Base-by-base conservation (phyloP, 2,113 vertebrate species). In the Empidonax alnorum region DNA sequence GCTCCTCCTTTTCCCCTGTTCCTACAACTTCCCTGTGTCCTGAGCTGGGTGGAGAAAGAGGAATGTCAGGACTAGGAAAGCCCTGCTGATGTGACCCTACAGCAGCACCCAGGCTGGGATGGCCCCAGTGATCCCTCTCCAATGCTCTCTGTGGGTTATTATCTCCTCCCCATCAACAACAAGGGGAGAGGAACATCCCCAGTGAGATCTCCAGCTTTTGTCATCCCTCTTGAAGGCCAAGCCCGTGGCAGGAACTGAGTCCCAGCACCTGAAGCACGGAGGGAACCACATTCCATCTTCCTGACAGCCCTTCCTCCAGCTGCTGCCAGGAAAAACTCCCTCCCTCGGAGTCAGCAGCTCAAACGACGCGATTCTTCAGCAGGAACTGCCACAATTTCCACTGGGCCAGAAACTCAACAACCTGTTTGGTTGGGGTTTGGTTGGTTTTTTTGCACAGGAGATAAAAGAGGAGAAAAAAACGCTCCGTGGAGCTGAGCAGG, bases 311-410 rank as follows among this genome's bases (percentile, higher is more conserved):
- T 82, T 23, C 59, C 89, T 63, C 33, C 84, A 81, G 71, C 55
- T 62, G 19, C 77, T 87, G 61, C 46, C 55, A 27, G 31, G 69
- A 75, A 67, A 72, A 41, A 76, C 83, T 91, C 78, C 79, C 81
- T 65, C 31, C 52, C 85, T 47, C 31, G 63, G 74, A 90, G 19
- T 46, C 90, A 41, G 42, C 35, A 67, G 61, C 56, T 66, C 49
- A 22, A 91, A 90, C 58, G 39, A 49, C 49, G 47, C 21, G 91
- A 27, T 84, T 96, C 90, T 94, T 85, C 72, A 90, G 35, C 59
- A 68, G 20, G 62, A 80, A 65, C n/a, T 56, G 47, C 30, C 22
- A 49, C 17, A 7, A 72, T 72, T 94, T 63, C 24, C 61, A 65
- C 12, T 4, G 18, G 50, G 19, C 58, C 68, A 68, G 65, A 66